These are phyloP conservation scores for Holothuria leucospilota DNA, from an alignment of 53 echinoderm and acorn worm species.

Conservation along the genomic window DNA sequence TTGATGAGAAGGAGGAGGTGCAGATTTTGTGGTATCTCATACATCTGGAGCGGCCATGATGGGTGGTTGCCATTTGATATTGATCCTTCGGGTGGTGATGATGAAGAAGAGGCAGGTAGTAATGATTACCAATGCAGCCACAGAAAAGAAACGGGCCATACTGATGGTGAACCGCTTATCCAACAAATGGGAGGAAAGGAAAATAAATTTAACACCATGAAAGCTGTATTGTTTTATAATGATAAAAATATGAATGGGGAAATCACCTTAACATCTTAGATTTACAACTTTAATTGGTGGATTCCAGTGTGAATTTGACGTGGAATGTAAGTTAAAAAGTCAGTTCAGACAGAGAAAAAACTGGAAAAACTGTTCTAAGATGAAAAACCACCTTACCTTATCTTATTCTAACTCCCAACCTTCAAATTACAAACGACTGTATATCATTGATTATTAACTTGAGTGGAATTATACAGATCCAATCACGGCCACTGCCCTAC, in stretches of 20 bases:
- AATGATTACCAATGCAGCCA: slow-evolving; percentile 73
- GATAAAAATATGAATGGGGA: background rate
- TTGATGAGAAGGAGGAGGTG: background rate
- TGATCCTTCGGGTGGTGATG: slow-evolving; percentile 66
- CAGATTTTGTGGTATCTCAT: slow-evolving; percentile 50
- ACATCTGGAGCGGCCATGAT: slow-evolving; percentile 52
- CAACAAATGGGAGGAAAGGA: slow-evolving; percentile 77
- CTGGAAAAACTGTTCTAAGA: too few relatives aligned
- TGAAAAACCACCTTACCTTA: too few relatives aligned
- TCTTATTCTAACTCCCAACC: too few relatives aligned
- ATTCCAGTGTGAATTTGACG: too few relatives aligned
- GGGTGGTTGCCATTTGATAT: slow-evolving; percentile 3
- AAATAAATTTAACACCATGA: slow-evolving; percentile 3
- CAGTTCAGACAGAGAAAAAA: too few relatives aligned
- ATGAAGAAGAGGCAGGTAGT: slow-evolving; percentile 76
- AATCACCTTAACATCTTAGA: background rate
- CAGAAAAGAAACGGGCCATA: slow-evolving; percentile 83
- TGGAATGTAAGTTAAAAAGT: too few relatives aligned
- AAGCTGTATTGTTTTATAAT: background rate
- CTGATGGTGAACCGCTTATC: slow-evolving; percentile 86
- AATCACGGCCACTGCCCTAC: too few relatives aligned
- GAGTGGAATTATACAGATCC: too few relatives aligned
- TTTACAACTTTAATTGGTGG: background rate
- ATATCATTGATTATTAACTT: too few relatives aligned
- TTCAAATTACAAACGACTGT: too few relatives aligned